phyloP scores from a whole-genome alignment of 2,113 vertebrate genomes.

The Pithys albifrons region DNA sequence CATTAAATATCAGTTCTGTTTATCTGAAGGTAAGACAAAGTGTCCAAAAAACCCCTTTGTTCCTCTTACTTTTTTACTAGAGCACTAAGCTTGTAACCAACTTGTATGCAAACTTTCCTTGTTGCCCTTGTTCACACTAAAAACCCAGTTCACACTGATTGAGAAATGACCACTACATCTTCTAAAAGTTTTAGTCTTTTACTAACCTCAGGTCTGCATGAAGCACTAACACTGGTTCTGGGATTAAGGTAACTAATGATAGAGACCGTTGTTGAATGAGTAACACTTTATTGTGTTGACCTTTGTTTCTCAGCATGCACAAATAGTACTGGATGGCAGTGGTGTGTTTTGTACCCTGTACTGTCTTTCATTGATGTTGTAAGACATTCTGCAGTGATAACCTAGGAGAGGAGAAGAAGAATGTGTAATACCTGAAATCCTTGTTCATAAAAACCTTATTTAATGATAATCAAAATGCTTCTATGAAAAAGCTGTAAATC shows the following conservation, averaged over 20 bases:
- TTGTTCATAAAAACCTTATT: constrained; percentile 30
- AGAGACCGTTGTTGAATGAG: constrained; percentile 68
- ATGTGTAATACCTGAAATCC: constrained; percentile 49
- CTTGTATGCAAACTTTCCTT: constrained; percentile 76
- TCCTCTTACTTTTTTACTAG: constrained; percentile 78
- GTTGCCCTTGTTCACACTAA: constrained; percentile 79
- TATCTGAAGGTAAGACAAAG: constrained; percentile 97
- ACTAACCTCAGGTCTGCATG: constrained; percentile 83
- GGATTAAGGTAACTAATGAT: constrained; percentile 78
- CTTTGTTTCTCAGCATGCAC: constrained; percentile 83
- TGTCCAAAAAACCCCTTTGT: constrained; percentile 77
- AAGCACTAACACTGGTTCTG: constrained; percentile 82
- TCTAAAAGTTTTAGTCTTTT: constrained; percentile 74
- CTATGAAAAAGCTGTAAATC: constrained; percentile 9
- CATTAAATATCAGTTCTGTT: constrained; percentile 98
- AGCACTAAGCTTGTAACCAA: constrained; percentile 77
- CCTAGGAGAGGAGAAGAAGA: constrained; percentile 59
- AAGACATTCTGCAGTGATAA: constrained; percentile 56
- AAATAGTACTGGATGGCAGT: constrained; percentile 74
- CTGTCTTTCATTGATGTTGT: constrained; percentile 72
- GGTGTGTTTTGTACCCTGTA: constrained; percentile 76
- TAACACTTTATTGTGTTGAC: constrained; percentile 75
- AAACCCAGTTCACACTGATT: constrained; percentile 74
- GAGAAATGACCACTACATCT: constrained; percentile 75
- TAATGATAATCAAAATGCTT: constrained; percentile 22